Evolutionary conservation across 2,888 invertebrate genomes (phyloP).

Genomic region (Phengaris arion): DNA sequence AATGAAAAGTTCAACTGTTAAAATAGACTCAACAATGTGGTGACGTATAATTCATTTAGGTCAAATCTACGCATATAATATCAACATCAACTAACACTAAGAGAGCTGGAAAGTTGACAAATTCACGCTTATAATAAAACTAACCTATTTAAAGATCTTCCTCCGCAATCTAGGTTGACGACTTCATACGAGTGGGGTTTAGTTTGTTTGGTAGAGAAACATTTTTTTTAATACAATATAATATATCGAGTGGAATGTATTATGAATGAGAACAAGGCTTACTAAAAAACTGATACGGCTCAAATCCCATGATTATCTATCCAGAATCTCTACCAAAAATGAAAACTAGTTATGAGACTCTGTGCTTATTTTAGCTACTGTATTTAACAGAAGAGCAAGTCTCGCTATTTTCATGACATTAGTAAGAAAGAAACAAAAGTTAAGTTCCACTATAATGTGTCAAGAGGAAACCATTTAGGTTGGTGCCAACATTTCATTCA

Average conservation of each 20-base stretch:
- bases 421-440: not conserved
- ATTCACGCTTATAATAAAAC: constrained; percentile 26
- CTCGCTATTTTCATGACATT: not conserved
- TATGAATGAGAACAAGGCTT: not conserved
- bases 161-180: constrained; percentile 23
- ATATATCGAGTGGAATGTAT: not conserved
- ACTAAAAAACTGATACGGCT: not conserved
- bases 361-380: not conserved
- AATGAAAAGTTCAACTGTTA: constrained; percentile 30
- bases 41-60: constrained; percentile 30
- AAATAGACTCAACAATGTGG: constrained; percentile 31
- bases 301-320: not conserved
- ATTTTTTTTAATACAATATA: not conserved
- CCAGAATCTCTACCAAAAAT: not conserved
- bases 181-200: not conserved
- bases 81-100: constrained; percentile 23
- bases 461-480: constrained; percentile 4
- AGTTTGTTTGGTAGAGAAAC: not conserved
- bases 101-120: constrained; percentile 29
- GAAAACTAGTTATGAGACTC: not conserved
- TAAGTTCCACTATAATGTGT: constrained; percentile 16
- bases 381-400: not conserved
- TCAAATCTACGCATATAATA: constrained; percentile 27
- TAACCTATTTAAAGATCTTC: constrained; percentile 26
- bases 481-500: constrained; percentile 12